Evolutionary conservation across 2,888 invertebrate genomes (phyloP).

Genomic region (Neocrepidodera transversa): DNA sequence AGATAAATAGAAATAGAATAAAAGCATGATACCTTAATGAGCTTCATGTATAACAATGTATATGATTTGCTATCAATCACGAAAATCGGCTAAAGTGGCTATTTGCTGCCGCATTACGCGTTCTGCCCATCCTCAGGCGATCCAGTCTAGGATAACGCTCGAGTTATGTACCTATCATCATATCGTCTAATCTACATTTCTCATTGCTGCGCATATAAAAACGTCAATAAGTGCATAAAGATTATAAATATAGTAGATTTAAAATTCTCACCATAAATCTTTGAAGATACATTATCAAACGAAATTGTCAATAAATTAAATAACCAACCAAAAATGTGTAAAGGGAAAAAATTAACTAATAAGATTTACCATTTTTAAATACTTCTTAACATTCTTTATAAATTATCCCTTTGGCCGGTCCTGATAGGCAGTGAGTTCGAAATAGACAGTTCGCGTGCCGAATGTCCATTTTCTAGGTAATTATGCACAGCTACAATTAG

Average conservation of each 20-base stretch:
- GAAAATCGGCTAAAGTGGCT: conserved; percentile 20
- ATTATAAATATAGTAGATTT: no score
- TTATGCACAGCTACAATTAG: conserved; percentile 15
- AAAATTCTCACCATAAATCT: no score
- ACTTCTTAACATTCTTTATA: no score
- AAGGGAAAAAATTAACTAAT: no score
- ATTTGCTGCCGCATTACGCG: conserved; percentile 26
- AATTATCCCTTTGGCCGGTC: no score
- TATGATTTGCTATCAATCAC: conserved; percentile 23
- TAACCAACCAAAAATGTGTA: no score
- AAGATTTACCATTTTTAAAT: no score
- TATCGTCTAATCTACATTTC: neutral
- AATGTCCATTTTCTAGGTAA: conserved; percentile 5
- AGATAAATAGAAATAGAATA: conserved; percentile 16
- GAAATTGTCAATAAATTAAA: no score
- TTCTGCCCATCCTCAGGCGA: conserved; percentile 22
- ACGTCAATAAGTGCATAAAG: no score
- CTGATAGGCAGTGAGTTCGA: neutral
- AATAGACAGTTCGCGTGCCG: conserved; percentile 7
- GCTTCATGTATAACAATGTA: conserved; percentile 23
- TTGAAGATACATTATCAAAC: no score
- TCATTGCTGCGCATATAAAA: no score
- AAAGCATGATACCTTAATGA: conserved; percentile 9
- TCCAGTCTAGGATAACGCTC: conserved; percentile 10
- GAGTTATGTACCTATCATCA: neutral